phyloP scores from a whole-genome alignment of 2,113 vertebrate genomes.

The Excalfactoria chinensis region DNA sequence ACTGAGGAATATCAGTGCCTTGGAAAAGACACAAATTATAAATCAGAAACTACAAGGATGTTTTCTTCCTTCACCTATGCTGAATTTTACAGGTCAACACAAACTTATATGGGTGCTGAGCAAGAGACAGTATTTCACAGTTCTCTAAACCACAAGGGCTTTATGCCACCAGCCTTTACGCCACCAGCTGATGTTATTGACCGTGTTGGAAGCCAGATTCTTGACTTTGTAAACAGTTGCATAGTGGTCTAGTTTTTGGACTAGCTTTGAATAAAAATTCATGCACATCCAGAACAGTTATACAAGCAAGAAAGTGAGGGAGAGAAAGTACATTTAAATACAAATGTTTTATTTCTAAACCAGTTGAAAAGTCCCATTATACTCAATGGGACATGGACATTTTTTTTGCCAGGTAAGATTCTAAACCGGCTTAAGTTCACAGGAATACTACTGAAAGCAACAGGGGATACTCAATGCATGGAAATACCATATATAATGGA shows the following conservation, averaged over 20 bases:
- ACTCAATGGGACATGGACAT: background rate
- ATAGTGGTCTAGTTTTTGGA: background rate
- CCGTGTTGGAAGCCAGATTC: background rate
- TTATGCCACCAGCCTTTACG: no score
- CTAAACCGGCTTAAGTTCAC: background rate
- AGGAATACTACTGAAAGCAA: background rate
- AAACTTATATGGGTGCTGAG: background rate
- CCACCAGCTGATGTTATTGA: background rate
- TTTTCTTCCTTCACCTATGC: background rate
- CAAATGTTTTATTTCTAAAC: background rate
- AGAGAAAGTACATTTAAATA: background rate
- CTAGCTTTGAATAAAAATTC: background rate
- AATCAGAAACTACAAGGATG: background rate
- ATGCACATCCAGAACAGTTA: background rate
- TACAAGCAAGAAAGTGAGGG: background rate
- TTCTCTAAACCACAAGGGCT: background rate
- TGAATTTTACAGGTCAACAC: background rate
- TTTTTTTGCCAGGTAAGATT: background rate
- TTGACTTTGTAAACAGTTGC: background rate
- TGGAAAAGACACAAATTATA: background rate
- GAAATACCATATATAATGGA: background rate
- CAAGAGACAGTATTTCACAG: background rate
- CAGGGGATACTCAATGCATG: background rate
- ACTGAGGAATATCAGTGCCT: background rate
- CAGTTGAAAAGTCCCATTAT: fast-evolving